phyloP scores from a whole-genome alignment of 2,888 invertebrate species.

The Zaprionus obscuricornis region DNA sequence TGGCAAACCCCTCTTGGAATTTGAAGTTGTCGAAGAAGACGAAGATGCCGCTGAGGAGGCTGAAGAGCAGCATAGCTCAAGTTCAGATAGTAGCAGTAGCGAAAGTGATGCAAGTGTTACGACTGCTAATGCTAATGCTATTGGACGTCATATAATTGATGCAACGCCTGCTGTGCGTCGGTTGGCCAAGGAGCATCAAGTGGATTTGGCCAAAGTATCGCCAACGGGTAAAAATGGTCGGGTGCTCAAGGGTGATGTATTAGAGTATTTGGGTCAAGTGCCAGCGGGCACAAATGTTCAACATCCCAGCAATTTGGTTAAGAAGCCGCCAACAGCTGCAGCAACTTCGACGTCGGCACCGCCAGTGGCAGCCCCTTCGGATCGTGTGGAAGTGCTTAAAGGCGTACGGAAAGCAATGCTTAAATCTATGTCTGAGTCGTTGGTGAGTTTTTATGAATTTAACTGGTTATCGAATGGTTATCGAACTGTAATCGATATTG shows the following conservation, averaged over 20 bases:
- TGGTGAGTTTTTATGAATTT: constrained; percentile 86
- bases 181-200: constrained; percentile 94
- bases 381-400: constrained; percentile 87
- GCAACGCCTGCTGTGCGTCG: constrained; percentile 98
- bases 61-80: not conserved
- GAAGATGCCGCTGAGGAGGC: constrained; percentile 58
- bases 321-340: not conserved
- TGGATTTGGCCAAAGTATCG: constrained; percentile 89
- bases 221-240: constrained; percentile 95
- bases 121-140: constrained; percentile 7
- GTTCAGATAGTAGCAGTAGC: constrained; percentile 24
- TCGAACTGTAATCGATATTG: no score
- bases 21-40: constrained; percentile 88
- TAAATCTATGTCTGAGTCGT: constrained; percentile 95
- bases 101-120: constrained; percentile 34
- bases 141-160: constrained; percentile 82
- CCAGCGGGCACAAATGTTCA: constrained; percentile 85
- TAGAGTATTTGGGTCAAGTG: constrained; percentile 87
- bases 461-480: no score
- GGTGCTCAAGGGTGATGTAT: constrained; percentile 97
- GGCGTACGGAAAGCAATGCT: constrained; percentile 97
- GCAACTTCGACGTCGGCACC: not conserved
- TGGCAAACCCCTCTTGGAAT: constrained; percentile 95
- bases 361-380: constrained; percentile 41
- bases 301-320: constrained; percentile 75